Base-by-base conservation (phyloP, 2,888 invertebrate species). In the Punctoribates punctum region DNA sequence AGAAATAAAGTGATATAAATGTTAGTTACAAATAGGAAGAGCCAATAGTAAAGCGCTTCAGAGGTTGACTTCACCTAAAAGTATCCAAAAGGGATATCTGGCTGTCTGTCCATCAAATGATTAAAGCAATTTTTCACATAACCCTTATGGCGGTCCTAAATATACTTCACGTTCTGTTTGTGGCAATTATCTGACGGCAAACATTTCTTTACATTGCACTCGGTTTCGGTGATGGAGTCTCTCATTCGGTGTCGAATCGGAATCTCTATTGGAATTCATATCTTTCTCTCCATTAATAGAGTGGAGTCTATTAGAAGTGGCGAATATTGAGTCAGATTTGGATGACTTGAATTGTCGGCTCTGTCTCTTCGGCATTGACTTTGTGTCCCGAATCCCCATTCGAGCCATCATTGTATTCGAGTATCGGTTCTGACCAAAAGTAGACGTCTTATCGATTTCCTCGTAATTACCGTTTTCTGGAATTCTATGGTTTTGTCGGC, bases 261-360 rank as follows among this genome's bases (percentile, higher is more conserved):
- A 34, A 17, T 65, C 60, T 27, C 27, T 65, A 6, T 17, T 34
- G 6, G 11, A 15, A 65, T 23, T 57, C 25, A 25, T n/a, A 25
- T 29, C n/a, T 23, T 65, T 65, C n/a, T 34, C 62, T 65, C 62
- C 62, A 65, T 57, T 57, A 57, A 62, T 62, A 15, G 57, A 20
- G 62, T 20, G 20, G 42, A 23, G 42, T 46, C 70, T 70, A 70
- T 70, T 42, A 70, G 46, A 42, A 4, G 76, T 74, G 25, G 73
- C 67, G 51, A 77, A 79, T 17, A 60, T 73, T 13, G 79, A 77
- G 74, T 79, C 78, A 2, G 79, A 79, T 73, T 78, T 79, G 25
- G 79, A 78, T 54, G 78, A 77, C 48, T 62, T 38, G 57, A 77
- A 79, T 8, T 54, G 75, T 60, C 77, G 75, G 5, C 27, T 65